Percentiles rank a stretch among this genome's conserved stretches.
Conservation (phyloP, 2,113 vertebrate genomes). For the Prunella fulvescens region DNA sequence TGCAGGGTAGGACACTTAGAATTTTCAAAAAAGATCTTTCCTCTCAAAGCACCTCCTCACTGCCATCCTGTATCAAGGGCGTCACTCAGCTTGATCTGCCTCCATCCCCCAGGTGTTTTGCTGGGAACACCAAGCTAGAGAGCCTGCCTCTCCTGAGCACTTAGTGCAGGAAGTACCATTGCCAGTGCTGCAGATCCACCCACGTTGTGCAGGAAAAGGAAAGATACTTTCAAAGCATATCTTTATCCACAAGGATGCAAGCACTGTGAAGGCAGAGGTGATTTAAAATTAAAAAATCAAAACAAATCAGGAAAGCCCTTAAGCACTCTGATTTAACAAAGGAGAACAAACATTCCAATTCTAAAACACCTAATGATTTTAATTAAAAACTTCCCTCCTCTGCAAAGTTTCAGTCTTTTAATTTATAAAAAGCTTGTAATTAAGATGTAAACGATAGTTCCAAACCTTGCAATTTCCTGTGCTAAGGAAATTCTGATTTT, state of each 20-base stretch:
- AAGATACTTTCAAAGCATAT: not conserved
- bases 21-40: not conserved
- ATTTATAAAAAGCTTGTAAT: not conserved
- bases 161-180: not conserved
- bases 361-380: not conserved
- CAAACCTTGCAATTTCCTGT: not conserved
- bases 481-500: not conserved
- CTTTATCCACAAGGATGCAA: not conserved
- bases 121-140: accelerated
- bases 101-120: accelerated
- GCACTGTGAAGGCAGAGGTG: not conserved
- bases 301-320: not conserved
- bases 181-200: not conserved
- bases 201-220: not conserved
- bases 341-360: not conserved
- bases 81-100: not conserved
- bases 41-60: not conserved
- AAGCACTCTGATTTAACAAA: not conserved
- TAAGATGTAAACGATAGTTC: not conserved
- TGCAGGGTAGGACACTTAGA: not conserved
- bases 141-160: accelerated
- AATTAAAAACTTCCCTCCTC: not conserved
- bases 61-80: not conserved
- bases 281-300: not conserved
- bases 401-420: not conserved